Evolutionary conservation across 2,113 vertebrate genomes (phyloP), one percentile per base, ranked within the genome.

Genomic region (Microcebus ravelobensis): DNA sequence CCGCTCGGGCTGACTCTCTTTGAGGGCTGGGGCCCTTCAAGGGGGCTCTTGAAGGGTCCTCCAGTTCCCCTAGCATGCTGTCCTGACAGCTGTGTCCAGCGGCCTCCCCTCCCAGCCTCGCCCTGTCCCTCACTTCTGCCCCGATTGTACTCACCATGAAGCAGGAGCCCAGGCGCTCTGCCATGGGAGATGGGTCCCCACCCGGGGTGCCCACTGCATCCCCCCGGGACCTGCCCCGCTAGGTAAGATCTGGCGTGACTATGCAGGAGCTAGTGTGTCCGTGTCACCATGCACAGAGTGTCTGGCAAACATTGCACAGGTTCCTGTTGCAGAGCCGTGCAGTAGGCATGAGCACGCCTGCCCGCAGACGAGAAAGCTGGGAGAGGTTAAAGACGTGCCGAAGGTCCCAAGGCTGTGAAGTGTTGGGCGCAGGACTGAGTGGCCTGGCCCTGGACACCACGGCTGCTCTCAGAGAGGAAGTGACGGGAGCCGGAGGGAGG

Each of bases 261-360:
- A 29, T 6, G 4, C 5, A 0, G 52, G 15, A 63, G 45, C 2
- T 18, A 9, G 48, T 0, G 0, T 2, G n/a, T 29, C 25, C 10
- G 8, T 2, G 4, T 34, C 6, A 1, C 7, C 9, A 52, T 2
- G 68, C 57, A 21, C 8, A 6, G 52, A 59, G 34, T 1, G 2
- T 18, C 34, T 27, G 14, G 17, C 4, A 18, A 18, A 21, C 48
- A 14, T 18, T 27, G 13, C 1, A 0, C 4, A 34, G 6, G 17
- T 17, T 65, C 52, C 21, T 17, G 4, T 5, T 71, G 29, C 34
- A 20, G 3, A 36, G 21, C 4, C 1, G 5, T 13, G 36, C 42
- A 29, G 61, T 59, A 14, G 39, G 29, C 10, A 5, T 15, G 45
- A 13, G 21, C 25, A 23, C 8, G 23, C 0, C 6, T 63, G 10